phyloP scores from a whole-genome alignment of 2,888 invertebrate genomes.

The Idaea straminata region DNA sequence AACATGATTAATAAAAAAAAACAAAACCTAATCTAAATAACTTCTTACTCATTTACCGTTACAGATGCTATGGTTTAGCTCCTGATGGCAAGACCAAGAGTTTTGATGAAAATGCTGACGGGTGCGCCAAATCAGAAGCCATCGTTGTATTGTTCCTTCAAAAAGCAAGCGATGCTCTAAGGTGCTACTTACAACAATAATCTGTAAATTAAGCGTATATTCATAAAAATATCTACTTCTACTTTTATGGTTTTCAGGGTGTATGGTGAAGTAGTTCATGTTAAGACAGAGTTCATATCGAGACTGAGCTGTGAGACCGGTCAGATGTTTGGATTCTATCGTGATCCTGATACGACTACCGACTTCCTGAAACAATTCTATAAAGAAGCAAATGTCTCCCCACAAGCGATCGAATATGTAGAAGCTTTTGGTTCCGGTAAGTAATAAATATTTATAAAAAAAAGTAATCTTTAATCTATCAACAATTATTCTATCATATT shows the following conservation, averaged over 20 bases:
- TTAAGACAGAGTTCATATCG: constrained; percentile 82
- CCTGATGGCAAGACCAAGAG: constrained; percentile 91
- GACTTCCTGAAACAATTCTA: constrained; percentile 79
- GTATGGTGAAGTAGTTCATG: constrained; percentile 84
- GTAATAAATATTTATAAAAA: no score
- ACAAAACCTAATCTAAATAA: not conserved
- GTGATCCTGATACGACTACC: constrained; percentile 70
- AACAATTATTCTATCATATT: no score
- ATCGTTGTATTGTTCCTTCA: constrained; percentile 85
- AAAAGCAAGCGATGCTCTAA: constrained; percentile 80
- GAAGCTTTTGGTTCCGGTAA: constrained; percentile 91
- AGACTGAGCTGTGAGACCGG: constrained; percentile 69
- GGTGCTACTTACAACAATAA: constrained; percentile 33
- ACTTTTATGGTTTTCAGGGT: constrained; percentile 46
- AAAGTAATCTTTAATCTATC: no score
- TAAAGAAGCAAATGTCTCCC: constrained; percentile 82
- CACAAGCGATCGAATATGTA: constrained; percentile 85
- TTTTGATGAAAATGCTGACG: constrained; percentile 89
- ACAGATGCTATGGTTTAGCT: constrained; percentile 75
- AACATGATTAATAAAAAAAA: not conserved
- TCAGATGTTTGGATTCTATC: constrained; percentile 76
- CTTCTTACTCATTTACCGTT: constrained; percentile 6
- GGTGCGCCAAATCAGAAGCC: constrained; percentile 88
- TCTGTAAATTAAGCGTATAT: not conserved
- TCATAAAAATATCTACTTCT: not conserved